Percentiles rank a stretch among this genome's conserved stretches.
Conservation (phyloP, 2,797 vertebrate genomes). For the Manis javanica region DNA sequence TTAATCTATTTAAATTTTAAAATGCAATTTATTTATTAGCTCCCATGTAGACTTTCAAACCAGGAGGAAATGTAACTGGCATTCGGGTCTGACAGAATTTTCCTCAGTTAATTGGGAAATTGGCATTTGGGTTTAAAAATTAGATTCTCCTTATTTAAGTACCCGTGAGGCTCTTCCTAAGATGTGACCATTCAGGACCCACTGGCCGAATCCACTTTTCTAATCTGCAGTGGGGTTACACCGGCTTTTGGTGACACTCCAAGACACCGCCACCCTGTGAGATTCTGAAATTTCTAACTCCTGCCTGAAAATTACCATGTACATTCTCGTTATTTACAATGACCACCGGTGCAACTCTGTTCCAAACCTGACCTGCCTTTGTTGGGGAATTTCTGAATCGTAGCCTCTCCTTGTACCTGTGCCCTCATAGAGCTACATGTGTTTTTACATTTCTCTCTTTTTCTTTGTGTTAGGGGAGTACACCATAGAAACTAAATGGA, state of each 20-base stretch:
- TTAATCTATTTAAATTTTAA: slow-evolving; percentile 54
- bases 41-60: slow-evolving; percentile 19
- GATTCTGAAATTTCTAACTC: not conserved
- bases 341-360: not conserved
- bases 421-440: not conserved
- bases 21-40: slow-evolving; percentile 38
- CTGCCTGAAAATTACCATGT: not conserved
- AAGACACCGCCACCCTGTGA: not conserved
- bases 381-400: not conserved
- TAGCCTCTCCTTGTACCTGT: not conserved
- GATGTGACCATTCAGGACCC: not conserved
- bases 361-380: not conserved
- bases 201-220: not conserved
- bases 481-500: not conserved
- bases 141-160: slow-evolving; percentile 21
- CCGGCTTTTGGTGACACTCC: not conserved
- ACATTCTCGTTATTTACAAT: not conserved
- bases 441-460: not conserved
- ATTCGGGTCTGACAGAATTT: slow-evolving; percentile 40
- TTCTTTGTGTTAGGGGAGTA: not conserved
- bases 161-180: not conserved
- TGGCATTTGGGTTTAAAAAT: slow-evolving; percentile 42
- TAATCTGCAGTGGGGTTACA: not conserved
- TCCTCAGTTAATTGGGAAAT: slow-evolving; percentile 42
- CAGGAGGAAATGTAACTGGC: not conserved